These are phyloP conservation scores for Stigmatopora argus DNA, from an alignment of 2,113 vertebrate genomes.

Conservation along the genomic window DNA sequence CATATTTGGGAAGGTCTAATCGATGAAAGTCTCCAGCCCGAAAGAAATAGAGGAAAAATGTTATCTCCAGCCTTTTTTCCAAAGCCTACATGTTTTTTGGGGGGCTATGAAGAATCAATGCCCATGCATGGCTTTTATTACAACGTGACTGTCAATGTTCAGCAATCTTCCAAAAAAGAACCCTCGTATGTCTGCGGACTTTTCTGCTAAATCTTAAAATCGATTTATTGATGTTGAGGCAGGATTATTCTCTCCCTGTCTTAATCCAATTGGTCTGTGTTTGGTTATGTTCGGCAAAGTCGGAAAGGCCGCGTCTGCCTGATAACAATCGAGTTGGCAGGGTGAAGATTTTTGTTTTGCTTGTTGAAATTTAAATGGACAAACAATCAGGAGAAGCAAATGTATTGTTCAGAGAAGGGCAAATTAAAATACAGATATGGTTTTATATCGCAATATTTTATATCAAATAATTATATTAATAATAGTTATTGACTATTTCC, in stretches of 20 bases:
- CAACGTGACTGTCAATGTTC: constrained; percentile 44
- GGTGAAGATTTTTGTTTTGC: neutral
- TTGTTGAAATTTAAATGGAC: neutral
- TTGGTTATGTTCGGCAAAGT: constrained; percentile 21
- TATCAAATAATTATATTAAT: no score
- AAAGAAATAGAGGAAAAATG: constrained; percentile 56
- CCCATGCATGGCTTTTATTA: constrained; percentile 31
- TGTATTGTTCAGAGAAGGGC: neutral
- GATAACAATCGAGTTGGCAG: neutral
- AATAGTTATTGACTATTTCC: no score
- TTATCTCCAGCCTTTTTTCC: constrained; percentile 53
- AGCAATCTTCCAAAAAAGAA: constrained; percentile 20
- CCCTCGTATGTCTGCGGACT: constrained; percentile 15
- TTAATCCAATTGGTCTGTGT: constrained; percentile 5
- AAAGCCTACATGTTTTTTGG: constrained; percentile 51
- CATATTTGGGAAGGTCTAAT: constrained; percentile 53
- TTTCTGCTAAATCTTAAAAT: constrained; percentile 33
- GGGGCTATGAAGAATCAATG: constrained; percentile 46
- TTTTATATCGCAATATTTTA: no score
- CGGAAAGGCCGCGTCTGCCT: neutral
- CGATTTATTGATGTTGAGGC: constrained; percentile 23
- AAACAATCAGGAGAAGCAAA: neutral
- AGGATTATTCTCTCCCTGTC: constrained; percentile 5
- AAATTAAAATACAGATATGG: neutral
- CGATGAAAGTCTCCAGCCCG: constrained; percentile 41